Evolutionary conservation across 2,797 vertebrate genomes (phyloP).

Genomic region (Propithecus perrieri): DNA sequence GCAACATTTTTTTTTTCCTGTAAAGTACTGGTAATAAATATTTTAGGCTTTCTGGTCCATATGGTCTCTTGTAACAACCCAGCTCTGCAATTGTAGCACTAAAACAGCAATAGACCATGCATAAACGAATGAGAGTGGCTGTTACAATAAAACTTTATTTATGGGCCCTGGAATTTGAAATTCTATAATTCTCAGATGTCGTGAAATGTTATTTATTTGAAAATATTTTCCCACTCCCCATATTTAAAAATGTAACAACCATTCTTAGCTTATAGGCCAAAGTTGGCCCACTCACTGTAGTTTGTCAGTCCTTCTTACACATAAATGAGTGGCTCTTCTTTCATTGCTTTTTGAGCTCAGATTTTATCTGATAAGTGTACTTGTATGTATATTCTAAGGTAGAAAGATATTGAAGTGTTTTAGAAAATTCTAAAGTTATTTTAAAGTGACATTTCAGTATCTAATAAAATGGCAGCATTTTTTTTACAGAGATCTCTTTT

Average conservation of each 20-base stretch:
- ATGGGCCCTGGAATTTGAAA: not conserved
- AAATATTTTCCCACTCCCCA: not conserved
- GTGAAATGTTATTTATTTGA: not conserved
- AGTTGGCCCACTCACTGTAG: not conserved
- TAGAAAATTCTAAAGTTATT: not conserved
- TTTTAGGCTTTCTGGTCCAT: not conserved
- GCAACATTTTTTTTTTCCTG: not conserved
- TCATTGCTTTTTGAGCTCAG: not conserved
- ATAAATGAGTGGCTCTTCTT: not conserved
- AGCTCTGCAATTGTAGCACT: not conserved
- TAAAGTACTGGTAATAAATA: not conserved
- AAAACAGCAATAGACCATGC: not conserved
- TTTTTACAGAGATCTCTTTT: not conserved
- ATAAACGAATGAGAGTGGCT: not conserved
- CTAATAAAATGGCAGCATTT: not conserved
- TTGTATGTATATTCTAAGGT: not conserved
- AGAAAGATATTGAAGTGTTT: not conserved
- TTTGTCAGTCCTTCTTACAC: not conserved
- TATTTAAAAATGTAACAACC: not conserved
- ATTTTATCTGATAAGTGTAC: not conserved
- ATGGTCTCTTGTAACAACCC: not conserved
- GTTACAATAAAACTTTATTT: not conserved
- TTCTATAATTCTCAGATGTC: not conserved
- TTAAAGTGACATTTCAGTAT: not conserved
- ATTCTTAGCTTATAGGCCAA: not conserved